These are phyloP conservation scores for Cryptoprocta ferox DNA, from an alignment of 2,797 vertebrate species.

Conservation along the genomic window DNA sequence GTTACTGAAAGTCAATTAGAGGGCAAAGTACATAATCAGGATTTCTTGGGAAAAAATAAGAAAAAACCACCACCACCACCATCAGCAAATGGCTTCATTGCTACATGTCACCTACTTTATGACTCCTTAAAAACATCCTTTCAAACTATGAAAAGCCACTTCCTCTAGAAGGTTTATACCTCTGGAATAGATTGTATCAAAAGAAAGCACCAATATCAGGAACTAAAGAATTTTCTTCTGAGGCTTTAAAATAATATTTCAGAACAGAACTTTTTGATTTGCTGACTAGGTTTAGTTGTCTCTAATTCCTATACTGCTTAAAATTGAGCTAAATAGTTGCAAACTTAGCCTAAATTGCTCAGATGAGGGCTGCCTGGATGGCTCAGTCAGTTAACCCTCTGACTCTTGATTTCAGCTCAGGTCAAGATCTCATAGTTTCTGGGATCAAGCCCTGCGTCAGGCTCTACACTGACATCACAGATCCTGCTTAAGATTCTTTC, in stretches of 20 bases:
- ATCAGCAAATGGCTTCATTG: not conserved
- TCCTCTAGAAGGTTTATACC: not conserved
- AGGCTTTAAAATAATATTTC: conserved; percentile 2
- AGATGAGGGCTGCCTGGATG: not conserved
- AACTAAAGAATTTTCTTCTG: not conserved
- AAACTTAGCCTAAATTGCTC: not conserved
- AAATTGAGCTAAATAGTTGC: not conserved
- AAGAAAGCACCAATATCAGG: not conserved
- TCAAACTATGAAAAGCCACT: not conserved
- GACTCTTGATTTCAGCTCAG: too few species aligned
- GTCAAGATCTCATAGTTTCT: too few species aligned
- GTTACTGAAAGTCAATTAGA: conserved; percentile 49
- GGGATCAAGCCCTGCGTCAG: too few species aligned
- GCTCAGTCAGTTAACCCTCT: too few species aligned
- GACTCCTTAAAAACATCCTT: conserved; percentile 11
- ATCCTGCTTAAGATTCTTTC: too few species aligned
- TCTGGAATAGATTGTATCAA: not conserved
- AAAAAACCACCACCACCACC: not conserved
- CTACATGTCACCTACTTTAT: not conserved
- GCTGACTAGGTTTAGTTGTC: not conserved
- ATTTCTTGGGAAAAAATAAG: not conserved
- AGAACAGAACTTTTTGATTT: not conserved
- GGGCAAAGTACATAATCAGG: conserved; percentile 22
- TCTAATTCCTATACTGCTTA: not conserved
- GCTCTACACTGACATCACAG: too few species aligned